Evolutionary conservation across 2,113 vertebrate species (phyloP).

Genomic region (Prionailurus viverrinus): DNA sequence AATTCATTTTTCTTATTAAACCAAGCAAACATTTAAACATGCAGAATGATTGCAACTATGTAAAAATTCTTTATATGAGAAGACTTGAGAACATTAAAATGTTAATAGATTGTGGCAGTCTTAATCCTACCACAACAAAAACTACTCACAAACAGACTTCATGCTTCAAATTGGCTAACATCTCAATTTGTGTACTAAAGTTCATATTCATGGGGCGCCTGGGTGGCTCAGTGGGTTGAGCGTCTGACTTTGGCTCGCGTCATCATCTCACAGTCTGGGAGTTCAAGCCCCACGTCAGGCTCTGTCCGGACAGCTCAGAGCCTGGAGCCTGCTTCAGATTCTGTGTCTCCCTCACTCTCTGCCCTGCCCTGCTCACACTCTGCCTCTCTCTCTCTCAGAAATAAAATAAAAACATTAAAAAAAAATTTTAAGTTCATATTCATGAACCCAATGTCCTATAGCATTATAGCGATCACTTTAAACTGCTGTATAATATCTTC

Average conservation of each 20-base stretch:
- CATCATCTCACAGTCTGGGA: neutral
- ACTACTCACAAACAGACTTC: neutral
- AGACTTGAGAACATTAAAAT: conserved; percentile 1
- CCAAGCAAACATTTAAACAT: conserved; percentile 41
- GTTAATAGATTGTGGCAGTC: neutral
- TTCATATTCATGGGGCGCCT: neutral
- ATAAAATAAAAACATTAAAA: neutral
- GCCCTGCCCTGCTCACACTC: neutral
- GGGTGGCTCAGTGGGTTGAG: neutral
- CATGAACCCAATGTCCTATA: neutral
- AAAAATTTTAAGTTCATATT: neutral
- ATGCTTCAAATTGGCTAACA: neutral
- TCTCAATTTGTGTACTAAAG: neutral
- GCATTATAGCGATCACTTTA: neutral
- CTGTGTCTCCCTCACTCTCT: neutral
- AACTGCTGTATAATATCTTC: neutral
- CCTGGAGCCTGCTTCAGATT: neutral
- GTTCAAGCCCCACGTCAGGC: neutral
- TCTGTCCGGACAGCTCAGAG: too few relatives aligned
- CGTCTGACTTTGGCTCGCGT: neutral
- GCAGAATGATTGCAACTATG: neutral
- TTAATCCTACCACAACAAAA: neutral
- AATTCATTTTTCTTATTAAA: neutral
- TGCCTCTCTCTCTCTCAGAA: neutral
- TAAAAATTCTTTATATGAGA: neutral